Base-by-base conservation (phyloP, 2,888 invertebrate genomes). In the Lagria hirta region DNA sequence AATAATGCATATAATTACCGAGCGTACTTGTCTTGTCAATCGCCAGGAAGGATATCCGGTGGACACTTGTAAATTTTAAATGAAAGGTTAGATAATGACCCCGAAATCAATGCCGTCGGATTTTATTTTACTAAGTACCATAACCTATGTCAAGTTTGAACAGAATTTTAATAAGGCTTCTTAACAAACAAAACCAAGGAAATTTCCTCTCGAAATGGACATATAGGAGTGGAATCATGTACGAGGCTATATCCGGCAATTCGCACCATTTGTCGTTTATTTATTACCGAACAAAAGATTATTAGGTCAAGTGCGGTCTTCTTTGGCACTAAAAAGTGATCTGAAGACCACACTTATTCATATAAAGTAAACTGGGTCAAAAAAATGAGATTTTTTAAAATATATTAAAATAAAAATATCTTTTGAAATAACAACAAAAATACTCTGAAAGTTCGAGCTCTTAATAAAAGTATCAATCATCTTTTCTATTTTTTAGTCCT, bases 161-260 rank as follows among this genome's bases (percentile, higher is more conserved):
- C 23, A 16, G 24, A 15, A 22, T 44, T 29, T 43, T 36, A 29
- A 16, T 44, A 44, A 41, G 26, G 30, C 18, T 35, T 40, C 27
- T 34, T 41, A n/a, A 40, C 36, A 46, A 46, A 46, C 46, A 46
- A 46, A 35, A 46, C 41, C 46, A 46, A 46, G 46, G 46, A 46
- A 41, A 46, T 30, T 46, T 46, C 46, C 46, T 46, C 24, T 18
- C 27, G 21, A 14, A 30, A 29, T 8, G 17, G 15, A 11, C 35
- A n/a, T 26, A 13, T 18, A 30, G 32, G 33, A 44, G 23, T 24
- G 24, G 20, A 21, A 24, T 32, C 24, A 32, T 36, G 17, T 17
- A 22, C 44, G 44, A 44, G 44, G 44, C 33, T 33, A 38, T 33
- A 44, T 44, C 44, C 44, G 44, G 38, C 35, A 35, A 15, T 15